Evolutionary conservation across 2,797 vertebrate genomes (phyloP).

Genomic region (Prionace glauca): DNA sequence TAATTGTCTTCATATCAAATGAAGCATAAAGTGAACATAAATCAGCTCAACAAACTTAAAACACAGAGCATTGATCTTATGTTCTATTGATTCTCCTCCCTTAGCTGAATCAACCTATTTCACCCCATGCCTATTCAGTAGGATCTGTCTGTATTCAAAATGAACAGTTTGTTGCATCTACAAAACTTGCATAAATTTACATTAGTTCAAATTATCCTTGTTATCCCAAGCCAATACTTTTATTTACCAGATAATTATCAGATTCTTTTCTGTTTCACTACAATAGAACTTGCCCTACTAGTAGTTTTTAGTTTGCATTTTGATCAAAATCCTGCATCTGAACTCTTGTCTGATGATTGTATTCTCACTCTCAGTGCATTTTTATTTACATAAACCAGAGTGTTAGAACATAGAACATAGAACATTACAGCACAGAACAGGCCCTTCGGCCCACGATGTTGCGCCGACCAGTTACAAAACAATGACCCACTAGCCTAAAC

Average conservation of each 20-base stretch:
- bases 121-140: background rate
- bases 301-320: too few species aligned
- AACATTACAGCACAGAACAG: too few species aligned
- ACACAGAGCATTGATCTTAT: background rate
- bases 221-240: background rate
- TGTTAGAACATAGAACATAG: too few species aligned
- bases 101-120: background rate
- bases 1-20: background rate
- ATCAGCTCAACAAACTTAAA: background rate
- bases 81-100: background rate
- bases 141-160: background rate
- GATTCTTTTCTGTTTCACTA: too few species aligned
- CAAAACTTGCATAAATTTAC: background rate
- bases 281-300: too few species aligned
- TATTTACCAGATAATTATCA: background rate
- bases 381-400: too few species aligned
- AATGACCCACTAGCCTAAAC: too few species aligned
- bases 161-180: background rate
- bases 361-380: too few species aligned
- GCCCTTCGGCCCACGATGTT: too few species aligned
- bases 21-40: background rate
- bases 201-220: background rate
- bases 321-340: too few species aligned
- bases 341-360: too few species aligned
- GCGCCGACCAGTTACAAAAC: too few species aligned